Conservation (phyloP, 2,888 invertebrate genomes). For the Megamerina dolium region DNA sequence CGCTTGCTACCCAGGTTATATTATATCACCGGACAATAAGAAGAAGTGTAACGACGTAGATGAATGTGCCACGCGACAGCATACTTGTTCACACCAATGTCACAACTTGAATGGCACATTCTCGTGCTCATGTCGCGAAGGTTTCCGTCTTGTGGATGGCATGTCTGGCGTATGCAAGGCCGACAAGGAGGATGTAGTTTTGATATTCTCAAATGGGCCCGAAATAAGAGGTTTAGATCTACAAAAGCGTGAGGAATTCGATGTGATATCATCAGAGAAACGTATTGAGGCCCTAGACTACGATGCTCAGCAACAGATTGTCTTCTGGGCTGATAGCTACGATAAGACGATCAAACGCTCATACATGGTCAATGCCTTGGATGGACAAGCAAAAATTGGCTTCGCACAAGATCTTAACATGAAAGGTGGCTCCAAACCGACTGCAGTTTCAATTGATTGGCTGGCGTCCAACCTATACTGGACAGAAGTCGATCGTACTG, state of each 20-base stretch:
- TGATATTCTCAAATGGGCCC: conserved; percentile 76
- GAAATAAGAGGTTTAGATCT: conserved; percentile 74
- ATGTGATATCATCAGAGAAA: conserved; percentile 77
- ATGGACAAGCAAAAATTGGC: conserved; percentile 73
- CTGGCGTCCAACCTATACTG: conserved; percentile 89
- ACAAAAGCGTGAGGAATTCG: conserved; percentile 63
- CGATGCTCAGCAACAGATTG: conserved; percentile 72
- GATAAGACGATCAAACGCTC: conserved; percentile 87
- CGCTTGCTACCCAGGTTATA: conserved; percentile 80
- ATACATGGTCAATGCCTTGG: conserved; percentile 73
- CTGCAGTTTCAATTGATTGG: conserved; percentile 90
- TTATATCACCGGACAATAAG: conserved; percentile 69
- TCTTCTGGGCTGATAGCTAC: conserved; percentile 95
- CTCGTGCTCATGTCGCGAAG: conserved; percentile 78
- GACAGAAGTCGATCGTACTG: conserved; percentile 77
- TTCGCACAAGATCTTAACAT: conserved; percentile 82
- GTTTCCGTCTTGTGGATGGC: conserved; percentile 70
- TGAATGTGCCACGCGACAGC: conserved; percentile 76
- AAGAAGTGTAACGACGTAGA: conserved; percentile 85
- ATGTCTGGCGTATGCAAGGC: conserved; percentile 79
- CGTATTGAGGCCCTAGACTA: conserved; percentile 89
- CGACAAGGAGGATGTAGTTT: conserved; percentile 58
- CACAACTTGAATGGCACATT: conserved; percentile 85
- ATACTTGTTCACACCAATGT: conserved; percentile 92
- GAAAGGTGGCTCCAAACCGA: conserved; percentile 77